Percentiles rank a stretch among this genome's conserved stretches.
Evolutionary conservation across 2,797 vertebrate genomes (phyloP).

Genomic region (Scomberomorus guttatus): DNA sequence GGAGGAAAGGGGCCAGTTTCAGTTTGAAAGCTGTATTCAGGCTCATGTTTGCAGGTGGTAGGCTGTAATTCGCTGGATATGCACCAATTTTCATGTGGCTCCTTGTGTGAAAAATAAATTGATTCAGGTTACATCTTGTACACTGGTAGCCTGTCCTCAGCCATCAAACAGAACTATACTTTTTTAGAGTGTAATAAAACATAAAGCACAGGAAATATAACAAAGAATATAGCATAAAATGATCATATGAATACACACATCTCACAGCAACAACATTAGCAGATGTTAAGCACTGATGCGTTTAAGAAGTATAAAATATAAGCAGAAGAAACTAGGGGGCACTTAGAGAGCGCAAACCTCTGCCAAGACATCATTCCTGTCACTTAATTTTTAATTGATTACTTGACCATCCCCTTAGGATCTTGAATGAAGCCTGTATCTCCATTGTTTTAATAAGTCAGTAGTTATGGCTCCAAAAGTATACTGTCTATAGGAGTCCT

Average conservation of each 20-base stretch:
- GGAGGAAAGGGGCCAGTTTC: slow-evolving; percentile 72
- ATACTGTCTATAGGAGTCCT: background rate
- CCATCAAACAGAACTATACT: background rate
- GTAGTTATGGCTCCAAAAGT: slow-evolving; percentile 25
- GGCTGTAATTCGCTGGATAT: slow-evolving; percentile 55
- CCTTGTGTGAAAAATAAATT: slow-evolving; percentile 55
- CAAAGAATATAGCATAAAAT: background rate
- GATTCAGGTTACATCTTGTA: slow-evolving; percentile 10
- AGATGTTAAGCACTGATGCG: slow-evolving; percentile 6
- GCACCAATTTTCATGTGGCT: slow-evolving; percentile 50
- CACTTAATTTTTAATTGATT: slow-evolving; percentile 43
- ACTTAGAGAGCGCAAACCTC: slow-evolving; percentile 22
- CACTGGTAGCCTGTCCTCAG: slow-evolving; percentile 5
- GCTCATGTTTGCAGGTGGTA: slow-evolving; percentile 62
- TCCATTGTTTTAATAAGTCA: slow-evolving; percentile 27
- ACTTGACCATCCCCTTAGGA: slow-evolving; percentile 9
- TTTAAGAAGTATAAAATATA: slow-evolving; percentile 12
- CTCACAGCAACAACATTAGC: background rate
- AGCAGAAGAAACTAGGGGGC: slow-evolving; percentile 1
- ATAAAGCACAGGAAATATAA: background rate
- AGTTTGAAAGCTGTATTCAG: slow-evolving; percentile 69
- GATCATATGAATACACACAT: background rate
- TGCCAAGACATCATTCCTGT: slow-evolving; percentile 50
- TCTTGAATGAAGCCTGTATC: slow-evolving; percentile 24
- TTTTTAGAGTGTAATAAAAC: background rate